These are phyloP conservation scores for Marmota flaviventris DNA, from an alignment of 2,113 vertebrate genomes.

Conservation along the genomic window DNA sequence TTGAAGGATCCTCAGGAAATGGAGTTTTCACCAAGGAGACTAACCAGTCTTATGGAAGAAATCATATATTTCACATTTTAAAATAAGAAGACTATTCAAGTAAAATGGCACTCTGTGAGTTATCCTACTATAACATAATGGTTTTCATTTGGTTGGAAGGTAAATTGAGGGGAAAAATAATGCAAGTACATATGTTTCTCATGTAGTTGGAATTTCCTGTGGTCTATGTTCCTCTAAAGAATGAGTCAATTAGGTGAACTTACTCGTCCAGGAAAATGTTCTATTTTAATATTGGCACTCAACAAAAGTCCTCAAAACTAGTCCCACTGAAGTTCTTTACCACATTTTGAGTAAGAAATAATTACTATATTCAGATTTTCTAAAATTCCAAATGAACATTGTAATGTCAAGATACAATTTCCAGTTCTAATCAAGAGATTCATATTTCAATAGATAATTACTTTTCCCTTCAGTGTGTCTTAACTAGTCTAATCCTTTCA, in stretches of 20 bases:
- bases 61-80: background rate
- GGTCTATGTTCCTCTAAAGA: background rate
- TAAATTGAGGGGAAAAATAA: background rate
- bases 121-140: background rate
- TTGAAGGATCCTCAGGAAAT: background rate
- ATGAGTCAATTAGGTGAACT: background rate
- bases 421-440: slow-evolving; percentile 76
- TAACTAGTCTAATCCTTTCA: slow-evolving; percentile 81
- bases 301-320: background rate
- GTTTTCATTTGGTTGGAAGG: background rate
- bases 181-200: background rate
- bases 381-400: slow-evolving; percentile 55
- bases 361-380: slow-evolving; percentile 23
- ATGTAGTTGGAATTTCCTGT: background rate
- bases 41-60: background rate
- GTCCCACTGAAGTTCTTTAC: background rate
- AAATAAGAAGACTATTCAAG: background rate
- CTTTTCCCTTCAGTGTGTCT: slow-evolving; percentile 78
- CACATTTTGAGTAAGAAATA: slow-evolving; percentile 20
- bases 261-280: background rate
- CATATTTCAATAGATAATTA: slow-evolving; percentile 83
- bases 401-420: slow-evolving; percentile 58
- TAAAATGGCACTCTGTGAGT: background rate
- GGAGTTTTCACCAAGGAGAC: background rate
- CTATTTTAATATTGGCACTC: background rate